Evolutionary conservation across 1,140 invertebrate genomes (phyloP), one percentile per base, ranked within the genome.

Genomic region (Lordiphosa stackelbergi): DNA sequence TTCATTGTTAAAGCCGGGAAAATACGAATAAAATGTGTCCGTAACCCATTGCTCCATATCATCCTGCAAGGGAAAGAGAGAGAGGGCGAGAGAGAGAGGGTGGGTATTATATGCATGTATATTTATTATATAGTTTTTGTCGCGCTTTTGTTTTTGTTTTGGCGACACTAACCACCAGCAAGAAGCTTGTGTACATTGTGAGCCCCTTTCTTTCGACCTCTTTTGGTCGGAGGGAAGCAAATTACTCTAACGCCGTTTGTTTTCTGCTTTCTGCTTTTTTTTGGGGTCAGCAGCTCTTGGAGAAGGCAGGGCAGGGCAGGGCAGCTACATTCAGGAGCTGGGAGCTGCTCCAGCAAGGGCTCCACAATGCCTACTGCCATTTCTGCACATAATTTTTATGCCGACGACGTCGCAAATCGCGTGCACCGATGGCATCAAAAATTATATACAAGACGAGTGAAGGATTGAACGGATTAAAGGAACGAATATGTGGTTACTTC

Each of bases 41-140:
- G 86, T 79, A 68, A 87, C 77, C 86, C 86, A 87, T 77, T 87
- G 79, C 66, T 87, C 86, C 86, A 87, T 87, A 70, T 85, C 79
- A 86, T 87, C 85, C 85, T 87, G 62, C 19, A 46, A 28, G 58
- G 41, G 37, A 47, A 16, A 54, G 22, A 49, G 12, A 36, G 36
- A 46, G 24, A 47, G 19, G 19, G 38, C 40, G 19, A 31, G 31
- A 53, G 10, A 31, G n/a, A 34, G 43, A 12, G 45, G 54, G 58
- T 51, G 16, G 42, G 31, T 22, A 19, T 16, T 43, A 43, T 24
- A n/a, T 28, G 37, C 41, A 36, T 35, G 10, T 35, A 55, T 56
- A 46, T 37, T 40, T 63, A 47, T 45, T 57, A 49, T 64, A 63
- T 59, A 49, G 45, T 61, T 36, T 64, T 66, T 77, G 54, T 52